Base-by-base conservation (phyloP, 2,888 invertebrate genomes). In the Anagyrus pseudococci region DNA sequence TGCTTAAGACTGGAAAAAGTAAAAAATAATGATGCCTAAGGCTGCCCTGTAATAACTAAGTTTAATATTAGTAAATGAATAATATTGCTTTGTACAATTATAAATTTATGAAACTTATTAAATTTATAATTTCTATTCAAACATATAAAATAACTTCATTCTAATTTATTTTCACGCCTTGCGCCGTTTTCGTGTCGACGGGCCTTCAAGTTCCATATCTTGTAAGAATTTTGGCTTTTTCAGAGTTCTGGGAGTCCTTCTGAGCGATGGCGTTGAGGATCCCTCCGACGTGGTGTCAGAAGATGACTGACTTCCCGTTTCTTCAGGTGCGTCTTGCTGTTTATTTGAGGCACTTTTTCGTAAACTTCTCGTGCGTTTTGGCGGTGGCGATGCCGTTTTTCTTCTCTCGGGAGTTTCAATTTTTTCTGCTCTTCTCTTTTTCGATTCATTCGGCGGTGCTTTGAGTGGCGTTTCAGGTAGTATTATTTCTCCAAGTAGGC, bases 401-500 rank as follows among this genome's bases (percentile, higher is more conserved):
- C 10, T 22, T 25, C 47, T 54, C 23, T n/a, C 57, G 2, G 59
- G 40, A 4, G 29, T 53, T 7, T 43, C 48, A 1, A 52, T 57
- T 19, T 25, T 55, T 25, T 64, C 56, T 4, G 41, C 29, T 47
- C 62, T 64, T 26, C 61, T 54, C 13, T 62, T 67, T 41, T 64
- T 67, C 2, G 55, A 22, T 47, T 4, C 19, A 57, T 20, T 56
- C 10, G 37, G 2, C 1, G 19, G 15, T 4, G 40, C n/a, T 43
- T 61, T 67, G 8, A 59, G 2, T 26, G 67, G 67, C 19, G 67
- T 59, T 2, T 13, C 10, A 0, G 59, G 64, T 4, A 67, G 19
- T 49, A 61, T 64, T 2, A 64, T 40, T 10, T 67, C 64, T 15
- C 67, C 67, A 44, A 67, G 52, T 4, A n/a, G n/a, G n/a, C n/a